These are phyloP conservation scores for Chamaea fasciata DNA, from an alignment of 2,113 vertebrate genomes.

Conservation along the genomic window DNA sequence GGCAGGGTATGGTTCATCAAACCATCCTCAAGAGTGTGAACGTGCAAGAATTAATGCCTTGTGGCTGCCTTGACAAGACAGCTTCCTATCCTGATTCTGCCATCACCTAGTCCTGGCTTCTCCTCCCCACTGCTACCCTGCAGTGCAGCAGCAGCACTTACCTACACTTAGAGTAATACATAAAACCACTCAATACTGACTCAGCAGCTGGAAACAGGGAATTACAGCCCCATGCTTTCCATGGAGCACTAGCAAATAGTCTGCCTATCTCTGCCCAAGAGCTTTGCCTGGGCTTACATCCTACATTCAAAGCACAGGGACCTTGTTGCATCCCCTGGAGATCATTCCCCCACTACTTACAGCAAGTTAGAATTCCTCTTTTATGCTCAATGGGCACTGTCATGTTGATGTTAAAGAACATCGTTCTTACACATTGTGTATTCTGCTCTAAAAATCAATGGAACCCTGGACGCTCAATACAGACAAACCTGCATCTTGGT, in stretches of 20 bases:
- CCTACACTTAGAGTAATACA: not conserved
- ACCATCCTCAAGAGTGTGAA: not conserved
- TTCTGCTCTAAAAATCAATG: not conserved
- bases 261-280: not conserved
- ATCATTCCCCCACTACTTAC: not conserved
- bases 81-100: not conserved
- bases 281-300: not conserved
- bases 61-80: not conserved
- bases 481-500: not conserved
- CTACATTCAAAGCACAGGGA: not conserved
- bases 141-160: not conserved
- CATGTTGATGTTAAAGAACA: not conserved
- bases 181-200: not conserved
- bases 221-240: not conserved
- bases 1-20: not conserved
- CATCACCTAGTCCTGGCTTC: not conserved
- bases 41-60: not conserved
- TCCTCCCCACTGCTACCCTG: not conserved
- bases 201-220: not conserved
- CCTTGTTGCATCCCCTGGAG: not conserved
- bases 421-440: rapidly evolving
- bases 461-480: not conserved
- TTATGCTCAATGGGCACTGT: not conserved
- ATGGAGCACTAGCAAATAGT: not conserved
- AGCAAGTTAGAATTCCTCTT: not conserved